Percentiles rank a stretch among this genome's conserved stretches.
Evolutionary conservation across 2,113 vertebrate species (phyloP).

Genomic region (Tenrec ecaudatus): DNA sequence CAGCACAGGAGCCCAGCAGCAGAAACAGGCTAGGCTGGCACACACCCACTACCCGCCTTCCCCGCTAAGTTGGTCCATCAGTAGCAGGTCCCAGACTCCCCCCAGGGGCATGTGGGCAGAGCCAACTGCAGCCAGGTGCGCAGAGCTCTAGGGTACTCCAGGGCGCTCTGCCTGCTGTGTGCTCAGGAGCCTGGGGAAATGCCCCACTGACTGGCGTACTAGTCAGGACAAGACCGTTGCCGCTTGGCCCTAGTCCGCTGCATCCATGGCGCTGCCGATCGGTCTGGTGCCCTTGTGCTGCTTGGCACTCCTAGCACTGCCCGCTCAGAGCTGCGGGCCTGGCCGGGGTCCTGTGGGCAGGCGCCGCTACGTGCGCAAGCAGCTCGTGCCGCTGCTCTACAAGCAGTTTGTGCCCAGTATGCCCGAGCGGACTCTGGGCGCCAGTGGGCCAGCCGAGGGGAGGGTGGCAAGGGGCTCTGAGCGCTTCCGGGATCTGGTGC

Average conservation of each 20-base stretch:
- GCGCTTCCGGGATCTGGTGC: constrained; percentile 87
- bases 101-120: constrained; percentile 66
- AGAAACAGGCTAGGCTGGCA: constrained; percentile 69
- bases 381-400: constrained; percentile 87
- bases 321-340: constrained; percentile 93
- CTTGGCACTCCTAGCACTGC: constrained; percentile 88
- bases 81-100: constrained; percentile 61
- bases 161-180: constrained; percentile 55
- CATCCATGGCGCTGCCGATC: constrained; percentile 72
- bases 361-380: constrained; percentile 83
- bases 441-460: constrained; percentile 88
- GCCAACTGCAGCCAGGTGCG: constrained; percentile 62
- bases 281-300: constrained; percentile 89
- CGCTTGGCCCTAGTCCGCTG: constrained; percentile 33
- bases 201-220: constrained; percentile 70
- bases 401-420: constrained; percentile 89
- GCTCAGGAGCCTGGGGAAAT: constrained; percentile 68
- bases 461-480: constrained; percentile 86
- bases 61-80: constrained; percentile 63
- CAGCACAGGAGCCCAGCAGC: constrained; percentile 58
- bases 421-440: constrained; percentile 89
- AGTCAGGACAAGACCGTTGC: constrained; percentile 63
- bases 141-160: constrained; percentile 48
- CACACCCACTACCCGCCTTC: constrained; percentile 73
- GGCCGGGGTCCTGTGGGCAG: constrained; percentile 89